A percentile compares a stretch with the other conserved stretches of the same genome.
These are phyloP conservation scores for Alcis repandata DNA, from an alignment of 2,888 invertebrate genomes.

Conservation along the genomic window DNA sequence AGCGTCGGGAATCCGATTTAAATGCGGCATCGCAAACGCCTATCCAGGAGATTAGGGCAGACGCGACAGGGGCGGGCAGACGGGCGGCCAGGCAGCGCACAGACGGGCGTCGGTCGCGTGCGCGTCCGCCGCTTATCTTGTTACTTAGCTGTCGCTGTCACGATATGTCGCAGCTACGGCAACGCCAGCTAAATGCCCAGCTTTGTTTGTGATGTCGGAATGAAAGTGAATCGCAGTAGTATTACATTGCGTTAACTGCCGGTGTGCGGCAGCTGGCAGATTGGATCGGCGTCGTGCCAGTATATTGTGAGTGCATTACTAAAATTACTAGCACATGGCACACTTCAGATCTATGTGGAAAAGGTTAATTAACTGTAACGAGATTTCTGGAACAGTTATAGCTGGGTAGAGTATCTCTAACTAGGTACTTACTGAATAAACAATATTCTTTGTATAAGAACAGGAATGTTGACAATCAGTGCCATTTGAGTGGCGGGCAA, in stretches of 20 bases:
- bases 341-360: neutral
- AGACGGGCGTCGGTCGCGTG: slow-evolving; percentile 48
- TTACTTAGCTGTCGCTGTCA: slow-evolving; percentile 71
- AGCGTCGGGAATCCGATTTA: slow-evolving; percentile 52
- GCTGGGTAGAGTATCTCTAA: neutral
- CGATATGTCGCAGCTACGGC: slow-evolving; percentile 60
- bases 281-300: neutral
- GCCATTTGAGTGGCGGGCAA: neutral
- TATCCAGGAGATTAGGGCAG: slow-evolving; percentile 60
- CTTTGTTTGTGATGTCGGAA: slow-evolving; percentile 56
- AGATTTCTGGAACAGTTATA: neutral
- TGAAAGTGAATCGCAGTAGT: slow-evolving; percentile 36
- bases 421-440: neutral
- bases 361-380: neutral
- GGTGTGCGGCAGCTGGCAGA: slow-evolving; percentile 9
- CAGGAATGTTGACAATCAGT: slow-evolving; percentile 3
- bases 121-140: slow-evolving; percentile 72
- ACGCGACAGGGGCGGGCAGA: slow-evolving; percentile 40
- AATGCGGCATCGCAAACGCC: slow-evolving; percentile 42
- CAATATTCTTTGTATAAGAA: neutral
- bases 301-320: slow-evolving; percentile 9
- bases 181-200: slow-evolving; percentile 61
- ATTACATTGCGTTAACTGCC: slow-evolving; percentile 20
- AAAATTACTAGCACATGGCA: slow-evolving; percentile 5
- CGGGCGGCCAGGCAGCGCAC: slow-evolving; percentile 31